A percentile compares a stretch with the other conserved stretches of the same genome.
Evolutionary conservation across 1,140 invertebrate species (phyloP).

Genomic region (Drosophila pandora): DNA sequence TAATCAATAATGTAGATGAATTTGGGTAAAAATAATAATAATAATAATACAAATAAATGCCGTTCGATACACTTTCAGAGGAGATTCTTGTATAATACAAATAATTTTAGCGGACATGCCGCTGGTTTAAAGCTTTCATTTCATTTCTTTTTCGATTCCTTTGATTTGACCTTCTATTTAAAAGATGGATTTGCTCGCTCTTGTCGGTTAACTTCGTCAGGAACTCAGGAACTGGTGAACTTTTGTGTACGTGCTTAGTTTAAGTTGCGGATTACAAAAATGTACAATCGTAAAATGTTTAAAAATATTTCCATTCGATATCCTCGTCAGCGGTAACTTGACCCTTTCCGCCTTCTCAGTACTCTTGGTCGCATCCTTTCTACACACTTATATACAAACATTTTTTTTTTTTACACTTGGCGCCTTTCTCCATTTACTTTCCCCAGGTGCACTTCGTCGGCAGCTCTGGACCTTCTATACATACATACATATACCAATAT

Average conservation of each 20-base stretch:
- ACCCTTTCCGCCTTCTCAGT: neutral
- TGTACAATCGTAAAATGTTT: conserved; percentile 50
- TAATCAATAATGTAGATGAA: conserved; percentile 39
- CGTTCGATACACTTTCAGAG: conserved; percentile 44
- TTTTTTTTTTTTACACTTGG: conserved; percentile 22
- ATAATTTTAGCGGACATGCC: conserved; percentile 37
- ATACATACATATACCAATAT: conserved; percentile 23
- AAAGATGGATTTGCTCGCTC: conserved; percentile 16
- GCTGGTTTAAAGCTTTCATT: conserved; percentile 68
- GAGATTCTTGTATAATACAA: conserved; percentile 67
- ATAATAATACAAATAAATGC: conserved; percentile 58
- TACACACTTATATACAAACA: conserved; percentile 35
- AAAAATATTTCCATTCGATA: conserved; percentile 50
- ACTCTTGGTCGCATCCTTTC: conserved; percentile 4
- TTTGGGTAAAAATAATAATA: conserved; percentile 31
- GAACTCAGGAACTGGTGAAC: conserved; percentile 70
- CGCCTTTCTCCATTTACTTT: conserved; percentile 11
- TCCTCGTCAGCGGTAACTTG: conserved; percentile 4
- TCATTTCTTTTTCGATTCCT: conserved; percentile 41
- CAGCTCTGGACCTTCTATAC: conserved; percentile 31
- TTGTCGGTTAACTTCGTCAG: conserved; percentile 45
- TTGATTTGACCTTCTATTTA: conserved; percentile 13
- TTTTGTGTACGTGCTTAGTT: conserved; percentile 57
- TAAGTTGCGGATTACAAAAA: conserved; percentile 47
- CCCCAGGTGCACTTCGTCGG: neutral